A percentile compares a stretch with the other conserved stretches of the same genome.
Evolutionary conservation across 2,888 invertebrate genomes (phyloP).

Genomic region (Cephus nigrinus): DNA sequence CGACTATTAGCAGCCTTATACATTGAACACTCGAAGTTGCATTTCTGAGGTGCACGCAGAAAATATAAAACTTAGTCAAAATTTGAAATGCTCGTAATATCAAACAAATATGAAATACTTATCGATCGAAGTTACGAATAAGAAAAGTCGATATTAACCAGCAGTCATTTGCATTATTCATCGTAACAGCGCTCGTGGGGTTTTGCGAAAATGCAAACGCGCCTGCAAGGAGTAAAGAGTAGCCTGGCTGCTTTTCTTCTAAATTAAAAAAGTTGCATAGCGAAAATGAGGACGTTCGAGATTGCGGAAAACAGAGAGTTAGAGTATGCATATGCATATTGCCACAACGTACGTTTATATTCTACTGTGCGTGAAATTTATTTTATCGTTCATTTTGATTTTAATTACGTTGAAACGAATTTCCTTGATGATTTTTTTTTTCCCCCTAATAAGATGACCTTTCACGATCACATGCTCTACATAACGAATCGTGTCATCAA

Average conservation of each 20-base stretch:
- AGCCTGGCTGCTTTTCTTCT: not conserved
- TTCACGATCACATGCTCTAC: not conserved
- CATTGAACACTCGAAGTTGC: not conserved
- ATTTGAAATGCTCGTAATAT: not conserved
- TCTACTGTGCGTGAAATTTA: not conserved
- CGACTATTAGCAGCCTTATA: not conserved
- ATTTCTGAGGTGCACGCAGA: not conserved
- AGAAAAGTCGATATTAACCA: not conserved
- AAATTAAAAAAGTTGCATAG: not conserved
- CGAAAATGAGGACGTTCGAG: not conserved
- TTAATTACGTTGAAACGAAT: not conserved
- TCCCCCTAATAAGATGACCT: not conserved
- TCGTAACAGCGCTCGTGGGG: not conserved
- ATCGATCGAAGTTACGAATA: not conserved
- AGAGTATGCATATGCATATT: not conserved
- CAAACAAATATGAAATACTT: not conserved
- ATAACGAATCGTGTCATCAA: not conserved
- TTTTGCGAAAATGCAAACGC: not conserved
- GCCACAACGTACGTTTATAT: not conserved
- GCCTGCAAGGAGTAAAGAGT: not conserved
- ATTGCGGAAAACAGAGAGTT: not conserved
- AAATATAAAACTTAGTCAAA: not conserved
- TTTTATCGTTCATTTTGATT: not conserved
- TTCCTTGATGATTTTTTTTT: not conserved
- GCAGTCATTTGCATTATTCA: not conserved